Base-by-base conservation (phyloP, 2,113 vertebrate genomes). In the Callithrix jacchus region DNA sequence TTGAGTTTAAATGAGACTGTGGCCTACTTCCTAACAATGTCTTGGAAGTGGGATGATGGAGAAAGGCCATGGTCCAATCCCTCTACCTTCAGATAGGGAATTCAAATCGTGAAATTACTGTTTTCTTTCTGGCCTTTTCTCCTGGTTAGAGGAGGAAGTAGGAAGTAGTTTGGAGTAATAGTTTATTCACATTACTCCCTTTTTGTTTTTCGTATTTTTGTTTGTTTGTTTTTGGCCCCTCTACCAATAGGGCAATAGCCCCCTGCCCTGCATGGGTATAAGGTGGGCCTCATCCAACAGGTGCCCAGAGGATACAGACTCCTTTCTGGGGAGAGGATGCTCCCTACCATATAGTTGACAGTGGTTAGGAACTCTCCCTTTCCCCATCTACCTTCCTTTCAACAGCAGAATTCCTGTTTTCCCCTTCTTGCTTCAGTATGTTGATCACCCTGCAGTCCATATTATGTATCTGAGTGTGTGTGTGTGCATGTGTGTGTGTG, bases 361-460 rank as follows among this genome's bases (percentile, higher is more conserved):
- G 66, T 97, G 96, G 95, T 97, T 98, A 95, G 96, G 87, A 97
- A 95, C 81, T 66, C 87, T 82, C 68, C 95, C 61, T 91, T 91
- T 79, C 80, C 58, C 83, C 91, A 54, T 20, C 58, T 80, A 18
- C 52, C 87, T 93, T 96, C 64, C 89, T 93, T 95, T 45, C 94
- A 93, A 95, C 90, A 94, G 61, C 93, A 96, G 64, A 97, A 97
- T 84, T 90, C 79, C 86, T 96, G 32, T 94, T 82, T 77, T 93
- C 54, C 71, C 86, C 56, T 95, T 81, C 82, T 95, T 81, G 76
- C 79, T 87, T 96, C 97, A 95, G 70, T 97, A 96, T 98, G 95
- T 96, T 94, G 93, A 91, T 92, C 92, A 89, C 95, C 54, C 83
- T 98, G 93, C 97, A 97, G 97, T 97, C 96, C 17, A 89, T 98